Base-by-base conservation (phyloP, 1,140 invertebrate genomes). In the Lutraria rhynchaena region DNA sequence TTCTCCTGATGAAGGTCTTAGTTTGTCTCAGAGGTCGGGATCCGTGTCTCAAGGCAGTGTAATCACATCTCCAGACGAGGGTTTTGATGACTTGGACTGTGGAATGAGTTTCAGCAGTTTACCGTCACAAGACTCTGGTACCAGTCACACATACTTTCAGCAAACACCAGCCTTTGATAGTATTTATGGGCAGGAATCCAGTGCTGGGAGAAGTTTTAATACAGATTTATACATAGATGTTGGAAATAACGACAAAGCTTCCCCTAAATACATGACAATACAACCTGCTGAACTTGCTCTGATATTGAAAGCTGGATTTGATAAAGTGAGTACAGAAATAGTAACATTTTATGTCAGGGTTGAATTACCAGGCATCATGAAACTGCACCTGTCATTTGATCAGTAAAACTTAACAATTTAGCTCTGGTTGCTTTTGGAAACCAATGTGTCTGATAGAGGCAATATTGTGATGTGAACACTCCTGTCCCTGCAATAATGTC, bases 321-420 rank as follows among this genome's bases (percentile, higher is more conserved):
- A 86, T 24, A 89, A 89, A 84, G 87, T 88, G 75, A 70, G 67
- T n/a, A 27, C 55, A 58, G 3, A 46, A 29, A 11, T n/a, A 51
- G 53, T 7, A n/a, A 11, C 24, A 11, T 5, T 24, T 11, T 11
- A 24, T n/a, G 22, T 22, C 15, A 55, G 24, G 53, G 5, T 11
- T 55, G 24, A n/a, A n/a, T 55, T 55, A 55, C 5, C 22, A n/a
- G 7, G 53, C 11, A 11, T 55, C 7, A 55, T n/a, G 24, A 55
- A 5, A n/a, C 24, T 24, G 7, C 7, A 55, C 15, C 7, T 5
- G 5, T 15, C 7, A 55, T 15, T 55, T 11, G 5, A 55, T 55
- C 24, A n/a, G 15, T 55, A 15, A 9, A 15, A 19, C 9, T 49
- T 49, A 11, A 49, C 44, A 19, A 49, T 49, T 49, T 11, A 49